phyloP scores from a whole-genome alignment of 2,797 vertebrate species.

The Serranus cabrilla region DNA sequence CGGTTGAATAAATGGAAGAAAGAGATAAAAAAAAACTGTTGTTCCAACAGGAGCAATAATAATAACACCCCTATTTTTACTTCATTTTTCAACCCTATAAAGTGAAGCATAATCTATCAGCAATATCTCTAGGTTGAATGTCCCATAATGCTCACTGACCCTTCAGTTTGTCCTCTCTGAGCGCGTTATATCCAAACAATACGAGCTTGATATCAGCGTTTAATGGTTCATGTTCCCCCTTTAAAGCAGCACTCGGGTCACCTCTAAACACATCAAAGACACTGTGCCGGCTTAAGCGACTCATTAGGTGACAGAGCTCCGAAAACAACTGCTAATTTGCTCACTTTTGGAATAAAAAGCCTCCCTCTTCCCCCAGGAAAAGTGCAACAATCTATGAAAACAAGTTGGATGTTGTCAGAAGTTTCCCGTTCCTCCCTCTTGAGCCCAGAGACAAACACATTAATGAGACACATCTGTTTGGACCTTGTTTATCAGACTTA shows the following conservation, averaged over 20 bases:
- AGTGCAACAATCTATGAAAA: slow-evolving; percentile 28
- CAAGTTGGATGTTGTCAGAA: slow-evolving; percentile 34
- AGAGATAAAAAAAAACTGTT: slow-evolving; percentile 3
- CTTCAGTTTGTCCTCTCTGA: background rate
- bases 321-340: slow-evolving; percentile 38
- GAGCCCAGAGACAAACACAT: slow-evolving; percentile 26
- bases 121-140: background rate
- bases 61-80: slow-evolving; percentile 19
- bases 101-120: slow-evolving; percentile 17
- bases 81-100: slow-evolving; percentile 9
- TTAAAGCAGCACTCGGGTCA: slow-evolving; percentile 25
- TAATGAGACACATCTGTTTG: slow-evolving; percentile 46
- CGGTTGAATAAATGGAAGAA: slow-evolving; percentile 28
- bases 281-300: slow-evolving; percentile 2
- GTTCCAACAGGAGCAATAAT: background rate
- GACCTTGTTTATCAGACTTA: slow-evolving; percentile 36
- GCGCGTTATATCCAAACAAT: background rate
- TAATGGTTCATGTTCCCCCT: background rate
- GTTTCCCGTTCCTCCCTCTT: slow-evolving; percentile 24
- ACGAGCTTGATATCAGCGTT: background rate
- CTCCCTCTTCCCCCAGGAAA: slow-evolving; percentile 9
- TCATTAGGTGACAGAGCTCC: slow-evolving; percentile 41
- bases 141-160: slow-evolving; percentile 10
- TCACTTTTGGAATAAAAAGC: slow-evolving; percentile 15
- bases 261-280: slow-evolving; percentile 34